Conservation (phyloP, 2,113 vertebrate genomes). For the Phylloscopus trochiloides region DNA sequence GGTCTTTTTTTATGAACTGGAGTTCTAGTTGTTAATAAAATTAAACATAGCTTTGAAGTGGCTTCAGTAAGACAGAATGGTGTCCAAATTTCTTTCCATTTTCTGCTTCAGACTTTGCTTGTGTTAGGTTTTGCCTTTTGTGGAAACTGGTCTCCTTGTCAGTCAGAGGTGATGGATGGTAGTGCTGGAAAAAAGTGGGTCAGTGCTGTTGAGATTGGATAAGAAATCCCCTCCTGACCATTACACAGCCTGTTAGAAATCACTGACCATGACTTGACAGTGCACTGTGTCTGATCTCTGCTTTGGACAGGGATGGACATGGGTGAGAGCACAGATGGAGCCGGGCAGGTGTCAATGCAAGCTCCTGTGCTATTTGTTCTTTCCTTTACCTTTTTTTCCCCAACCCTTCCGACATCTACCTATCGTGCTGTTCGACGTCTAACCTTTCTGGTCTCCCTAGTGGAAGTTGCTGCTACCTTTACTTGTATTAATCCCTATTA, state of each 20-base stretch:
- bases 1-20: slow-evolving; percentile 50
- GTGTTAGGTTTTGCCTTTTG: neutral
- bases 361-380: neutral
- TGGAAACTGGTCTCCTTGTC: neutral
- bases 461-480: slow-evolving; percentile 11
- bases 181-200: slow-evolving; percentile 22
- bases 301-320: neutral
- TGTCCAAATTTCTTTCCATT: neutral
- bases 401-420: neutral
- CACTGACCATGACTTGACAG: slow-evolving; percentile 17
- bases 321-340: neutral
- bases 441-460: neutral
- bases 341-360: neutral
- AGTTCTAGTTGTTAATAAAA: slow-evolving; percentile 42
- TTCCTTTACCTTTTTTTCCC: neutral
- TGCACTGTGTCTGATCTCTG: neutral
- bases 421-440: neutral
- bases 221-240: slow-evolving; percentile 25
- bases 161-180: slow-evolving; percentile 8
- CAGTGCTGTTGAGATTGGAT: neutral
- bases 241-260: slow-evolving; percentile 27
- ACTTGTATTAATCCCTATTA: slow-evolving; percentile 55
- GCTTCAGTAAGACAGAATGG: neutral
- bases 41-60: slow-evolving; percentile 22
- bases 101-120: neutral